Evolutionary conservation across 2,888 invertebrate genomes (phyloP).

Genomic region (Nomada hirtipes): DNA sequence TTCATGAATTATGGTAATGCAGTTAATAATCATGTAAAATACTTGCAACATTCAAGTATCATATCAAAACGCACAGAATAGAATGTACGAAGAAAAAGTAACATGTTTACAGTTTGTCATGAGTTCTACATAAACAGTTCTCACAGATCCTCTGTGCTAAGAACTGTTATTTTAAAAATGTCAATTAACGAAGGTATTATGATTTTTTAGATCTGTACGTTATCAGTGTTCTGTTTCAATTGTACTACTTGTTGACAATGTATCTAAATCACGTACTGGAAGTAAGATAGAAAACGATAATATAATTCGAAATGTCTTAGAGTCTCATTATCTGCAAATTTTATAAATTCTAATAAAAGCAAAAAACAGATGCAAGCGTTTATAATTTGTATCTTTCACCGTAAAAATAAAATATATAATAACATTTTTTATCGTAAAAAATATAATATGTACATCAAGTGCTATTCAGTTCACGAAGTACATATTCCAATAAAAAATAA

Average conservation of each 20-base stretch:
- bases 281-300: constrained; percentile 20
- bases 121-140: constrained; percentile 40
- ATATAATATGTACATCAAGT: too few species aligned
- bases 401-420: not conserved
- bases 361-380: constrained; percentile 16
- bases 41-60: constrained; percentile 59
- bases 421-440: not conserved
- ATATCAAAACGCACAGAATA: constrained; percentile 76
- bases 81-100: constrained; percentile 51
- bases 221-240: constrained; percentile 39
- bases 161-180: constrained; percentile 69
- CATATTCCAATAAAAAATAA: too few species aligned
- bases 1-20: constrained; percentile 88
- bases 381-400: constrained; percentile 9
- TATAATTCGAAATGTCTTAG: constrained; percentile 25
- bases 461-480: too few species aligned
- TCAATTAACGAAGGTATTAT: constrained; percentile 69
- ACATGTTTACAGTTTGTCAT: constrained; percentile 47
- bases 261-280: constrained; percentile 7
- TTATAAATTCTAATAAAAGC: constrained; percentile 52
- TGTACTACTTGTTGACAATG: constrained; percentile 26
- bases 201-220: constrained; percentile 15
- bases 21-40: constrained; percentile 54
- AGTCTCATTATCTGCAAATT: constrained; percentile 43
- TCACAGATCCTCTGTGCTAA: constrained; percentile 49